Evolutionary conservation across 2,797 vertebrate species (phyloP).

Genomic region (Artibeus lituratus): DNA sequence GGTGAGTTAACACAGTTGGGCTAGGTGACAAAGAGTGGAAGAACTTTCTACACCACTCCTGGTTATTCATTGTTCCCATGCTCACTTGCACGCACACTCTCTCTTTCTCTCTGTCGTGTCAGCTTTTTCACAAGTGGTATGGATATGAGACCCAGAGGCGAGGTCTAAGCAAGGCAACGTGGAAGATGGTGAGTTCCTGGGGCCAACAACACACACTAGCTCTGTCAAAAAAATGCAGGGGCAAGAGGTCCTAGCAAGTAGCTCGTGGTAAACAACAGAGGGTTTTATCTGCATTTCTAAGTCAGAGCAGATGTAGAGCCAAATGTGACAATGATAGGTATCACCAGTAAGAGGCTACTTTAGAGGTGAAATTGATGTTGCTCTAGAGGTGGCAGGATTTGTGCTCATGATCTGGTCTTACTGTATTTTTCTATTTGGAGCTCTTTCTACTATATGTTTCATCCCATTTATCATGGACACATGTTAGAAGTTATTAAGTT

Average conservation of each 20-base stretch:
- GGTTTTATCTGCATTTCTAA: not conserved
- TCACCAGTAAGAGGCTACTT: not conserved
- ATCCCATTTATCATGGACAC: not conserved
- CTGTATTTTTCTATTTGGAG: not conserved
- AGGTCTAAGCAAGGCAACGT: not conserved
- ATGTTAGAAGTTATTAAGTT: not conserved
- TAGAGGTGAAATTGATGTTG: not conserved
- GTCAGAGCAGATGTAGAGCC: not conserved
- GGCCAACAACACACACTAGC: not conserved
- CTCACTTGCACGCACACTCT: not conserved
- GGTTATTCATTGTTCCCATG: not conserved
- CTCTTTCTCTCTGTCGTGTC: not conserved
- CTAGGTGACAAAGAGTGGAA: not conserved
- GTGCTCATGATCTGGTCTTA: not conserved
- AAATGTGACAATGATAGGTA: not conserved
- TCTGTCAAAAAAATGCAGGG: not conserved
- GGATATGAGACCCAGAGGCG: not conserved
- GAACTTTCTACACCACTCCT: not conserved
- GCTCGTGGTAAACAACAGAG: not conserved
- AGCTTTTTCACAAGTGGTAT: not conserved
- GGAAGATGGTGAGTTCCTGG: not conserved
- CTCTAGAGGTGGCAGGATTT: not conserved
- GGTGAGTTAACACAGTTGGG: not conserved
- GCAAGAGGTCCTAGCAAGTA: fast-evolving
- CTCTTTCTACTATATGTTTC: not conserved